Conservation (phyloP, 2,888 invertebrate species). For the Leptopilina syphax region DNA sequence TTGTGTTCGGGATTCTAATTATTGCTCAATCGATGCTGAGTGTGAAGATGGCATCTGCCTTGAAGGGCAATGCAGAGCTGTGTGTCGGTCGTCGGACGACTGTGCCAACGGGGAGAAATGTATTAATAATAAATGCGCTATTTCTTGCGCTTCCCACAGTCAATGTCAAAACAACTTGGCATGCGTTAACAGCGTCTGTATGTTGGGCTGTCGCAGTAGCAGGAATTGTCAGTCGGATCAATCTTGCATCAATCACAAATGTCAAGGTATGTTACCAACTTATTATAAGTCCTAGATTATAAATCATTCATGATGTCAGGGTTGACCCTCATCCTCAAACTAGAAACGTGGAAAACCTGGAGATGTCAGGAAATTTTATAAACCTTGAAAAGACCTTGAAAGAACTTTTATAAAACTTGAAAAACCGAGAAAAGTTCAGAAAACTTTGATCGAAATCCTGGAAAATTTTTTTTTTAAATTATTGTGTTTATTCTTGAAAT, state of each 20-base stretch:
- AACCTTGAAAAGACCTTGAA: too few relatives aligned
- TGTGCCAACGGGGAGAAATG: conserved; percentile 90
- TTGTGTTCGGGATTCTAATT: conserved; percentile 84
- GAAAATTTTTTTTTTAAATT: too few relatives aligned
- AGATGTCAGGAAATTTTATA: too few relatives aligned
- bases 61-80: conserved; percentile 87
- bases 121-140: conserved; percentile 86
- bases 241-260: conserved; percentile 91
- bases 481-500: too few relatives aligned
- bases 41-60: conserved; percentile 89
- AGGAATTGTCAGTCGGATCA: conserved; percentile 87
- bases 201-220: conserved; percentile 90
- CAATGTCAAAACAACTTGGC: conserved; percentile 90
- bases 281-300: too few relatives aligned
- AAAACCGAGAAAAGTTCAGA: too few relatives aligned
- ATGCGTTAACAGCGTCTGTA: conserved; percentile 88
- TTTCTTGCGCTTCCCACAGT: conserved; percentile 88
- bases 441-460: too few relatives aligned
- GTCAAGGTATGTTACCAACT: conserved; percentile 77
- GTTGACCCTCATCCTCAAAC: too few relatives aligned
- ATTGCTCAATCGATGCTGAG: conserved; percentile 85
- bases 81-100: conserved; percentile 85
- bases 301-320: too few relatives aligned
- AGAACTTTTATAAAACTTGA: too few relatives aligned
- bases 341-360: too few relatives aligned